Base-by-base conservation (phyloP, 1,140 invertebrate genomes). In the Mactra quadrangularis region DNA sequence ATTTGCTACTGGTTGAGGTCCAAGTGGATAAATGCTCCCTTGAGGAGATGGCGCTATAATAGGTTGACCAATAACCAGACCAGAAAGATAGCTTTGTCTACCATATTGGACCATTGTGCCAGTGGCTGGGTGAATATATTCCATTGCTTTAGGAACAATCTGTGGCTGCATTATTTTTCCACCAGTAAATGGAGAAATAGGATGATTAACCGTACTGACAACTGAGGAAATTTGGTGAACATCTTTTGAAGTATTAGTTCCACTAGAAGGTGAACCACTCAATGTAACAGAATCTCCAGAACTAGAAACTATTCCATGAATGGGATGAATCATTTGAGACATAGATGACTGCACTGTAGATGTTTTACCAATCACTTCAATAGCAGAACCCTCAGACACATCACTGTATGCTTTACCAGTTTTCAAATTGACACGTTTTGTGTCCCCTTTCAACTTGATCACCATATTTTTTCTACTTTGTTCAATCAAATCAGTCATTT, bases 401-500 rank as follows among this genome's bases (percentile, higher is more conserved):
- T 81, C 77, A 70, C 38, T 71, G 41, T 81, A 81, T 25, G 66
- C 64, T 60, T 81, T 81, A 11, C 77, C 77, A 50, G 77, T 81
- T 29, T 70, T 70, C 17, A 66, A 50, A 57, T 81, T 60, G 1
- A 81, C 77, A 31, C 52, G 29, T 68, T 81, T 81, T 0, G 52
- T 70, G 17, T 71, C 50, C 17, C 55, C 66, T 71, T 81, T 70
- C 17, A 81, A 71, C 47, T 68, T 81, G 3, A 81, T 81, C 2
- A 81, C 77, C 60, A 81, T 81, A 27, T 81, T 81, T 55, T 81
- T 81, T 50, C 77, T 66, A 59, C 62, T 81, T 31, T 81, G 41
- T 60, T 55, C 77, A 57, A 81, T 59, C 47, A 68, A 35, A 9
- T 55, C 22, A 27, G 45, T 71, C 64, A 81, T 81, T 45, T 81